These are phyloP conservation scores for Drosophila nebulosa DNA, from an alignment of 1,140 invertebrate species.

Conservation along the genomic window DNA sequence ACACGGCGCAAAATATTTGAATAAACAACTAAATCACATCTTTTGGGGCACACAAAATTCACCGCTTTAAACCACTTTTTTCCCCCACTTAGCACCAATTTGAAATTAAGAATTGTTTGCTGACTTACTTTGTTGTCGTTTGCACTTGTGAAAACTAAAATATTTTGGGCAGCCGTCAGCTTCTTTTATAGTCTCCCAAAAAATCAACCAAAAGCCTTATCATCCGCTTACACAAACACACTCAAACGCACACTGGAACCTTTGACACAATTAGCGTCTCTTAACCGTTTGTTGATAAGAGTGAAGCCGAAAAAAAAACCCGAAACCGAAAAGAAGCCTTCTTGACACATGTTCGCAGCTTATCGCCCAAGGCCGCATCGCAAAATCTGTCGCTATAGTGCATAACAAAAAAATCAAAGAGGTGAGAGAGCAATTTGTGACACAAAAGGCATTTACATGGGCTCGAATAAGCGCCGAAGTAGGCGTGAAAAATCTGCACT, in stretches of 20 bases:
- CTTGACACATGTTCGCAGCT: conserved; percentile 48
- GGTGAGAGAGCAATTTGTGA: conserved; percentile 25
- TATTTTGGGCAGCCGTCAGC: conserved; percentile 12
- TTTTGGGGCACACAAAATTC: neutral
- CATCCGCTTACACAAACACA: conserved; percentile 9
- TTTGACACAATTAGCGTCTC: conserved; percentile 64
- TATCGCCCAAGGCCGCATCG: conserved; percentile 17
- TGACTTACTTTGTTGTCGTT: conserved; percentile 29
- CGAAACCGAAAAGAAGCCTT: conserved; percentile 30
- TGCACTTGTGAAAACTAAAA: conserved; percentile 47
- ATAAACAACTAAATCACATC: too few relatives aligned
- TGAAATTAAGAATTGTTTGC: neutral
- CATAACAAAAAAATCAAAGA: conserved; percentile 19
- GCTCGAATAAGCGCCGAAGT: conserved; percentile 38
- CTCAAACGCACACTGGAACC: conserved; percentile 25
- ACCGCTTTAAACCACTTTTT: neutral
- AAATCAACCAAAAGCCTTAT: conserved; percentile 9
- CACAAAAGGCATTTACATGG: conserved; percentile 57
- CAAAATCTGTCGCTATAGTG: neutral
- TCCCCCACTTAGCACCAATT: neutral
- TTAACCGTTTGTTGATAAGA: conserved; percentile 54
- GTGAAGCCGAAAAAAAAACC: conserved; percentile 13
- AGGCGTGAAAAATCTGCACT: conserved; percentile 63
- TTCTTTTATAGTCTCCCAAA: conserved; percentile 54
- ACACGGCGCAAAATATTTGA: too few relatives aligned